A percentile compares a stretch with the other conserved stretches of the same genome.
Conservation (phyloP, 2,888 invertebrate species). For the Scaptodrosophila latifasciaeformis region DNA sequence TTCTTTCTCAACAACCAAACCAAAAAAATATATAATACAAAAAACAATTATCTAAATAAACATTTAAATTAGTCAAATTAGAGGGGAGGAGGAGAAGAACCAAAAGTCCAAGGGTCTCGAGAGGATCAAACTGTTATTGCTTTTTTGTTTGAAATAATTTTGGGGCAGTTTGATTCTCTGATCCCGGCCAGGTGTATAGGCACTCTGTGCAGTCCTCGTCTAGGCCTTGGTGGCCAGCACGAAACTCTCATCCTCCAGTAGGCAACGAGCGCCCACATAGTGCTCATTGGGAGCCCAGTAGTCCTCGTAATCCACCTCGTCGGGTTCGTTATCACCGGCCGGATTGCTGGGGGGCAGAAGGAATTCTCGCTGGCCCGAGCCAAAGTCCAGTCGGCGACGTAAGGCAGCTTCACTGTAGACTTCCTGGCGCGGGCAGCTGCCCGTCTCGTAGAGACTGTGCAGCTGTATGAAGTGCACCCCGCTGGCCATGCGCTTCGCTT, state of each 20-base stretch:
- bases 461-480: conserved; percentile 73
- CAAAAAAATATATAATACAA: conserved; percentile 40
- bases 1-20: conserved; percentile 54
- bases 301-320: conserved; percentile 64
- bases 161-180: too few relatives aligned
- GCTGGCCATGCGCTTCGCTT: conserved; percentile 49
- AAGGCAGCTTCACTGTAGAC: conserved; percentile 19
- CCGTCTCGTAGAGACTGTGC: conserved; percentile 71
- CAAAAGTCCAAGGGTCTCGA: too few relatives aligned
- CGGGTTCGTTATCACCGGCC: conserved; percentile 19
- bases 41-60: conserved; percentile 30
- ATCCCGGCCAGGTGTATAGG: too few relatives aligned
- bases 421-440: conserved; percentile 61
- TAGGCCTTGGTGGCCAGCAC: conserved; percentile 57
- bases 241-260: conserved; percentile 72
- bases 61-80: conserved; percentile 12
- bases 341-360: conserved; percentile 19
- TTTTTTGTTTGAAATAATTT: too few relatives aligned
- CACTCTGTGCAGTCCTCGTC: not conserved
- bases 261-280: conserved; percentile 71
- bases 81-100: too few relatives aligned
- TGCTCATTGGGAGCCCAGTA: conserved; percentile 73
- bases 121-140: too few relatives aligned
- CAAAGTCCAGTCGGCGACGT: conserved; percentile 27
- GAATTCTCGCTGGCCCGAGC: not conserved